Base-by-base conservation (phyloP, 2,113 vertebrate genomes). In the Clarias batrachus region DNA sequence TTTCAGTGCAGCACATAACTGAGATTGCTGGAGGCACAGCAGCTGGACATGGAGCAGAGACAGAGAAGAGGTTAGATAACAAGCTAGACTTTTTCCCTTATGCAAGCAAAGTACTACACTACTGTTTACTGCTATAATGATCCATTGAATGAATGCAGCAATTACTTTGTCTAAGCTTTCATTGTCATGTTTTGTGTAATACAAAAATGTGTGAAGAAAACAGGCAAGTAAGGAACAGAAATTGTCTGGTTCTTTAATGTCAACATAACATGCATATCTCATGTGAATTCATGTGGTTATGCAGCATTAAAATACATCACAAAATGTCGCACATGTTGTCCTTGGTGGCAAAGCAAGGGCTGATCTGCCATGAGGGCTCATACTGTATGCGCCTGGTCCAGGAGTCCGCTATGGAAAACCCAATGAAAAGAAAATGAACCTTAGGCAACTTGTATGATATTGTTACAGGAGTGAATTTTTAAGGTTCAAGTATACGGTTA, bases 1-100 rank as follows among this genome's bases (percentile, higher is more conserved):
- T 91, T 93, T 93, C 91, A 92, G 91, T 88, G 92, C 86, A 90
- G 91, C 81, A 88, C 90, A 87, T 92, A 91, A 86, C 92, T 91
- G 91, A 90, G 91, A 94, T 92, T 92, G 91, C 89, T 91, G 91
- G 91, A 92, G 91, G 90, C 90, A 79, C 77, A 87, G 89, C 89
- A 83, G 87, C 88, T 86, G 63, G 90, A 85, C 88, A 89, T 90
- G 90, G 87, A 92, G 87, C 87, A 78, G 82, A 83, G 41, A 87
- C 27, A 71, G 37, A 23, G 65, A 57, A 82, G 48, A 56, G 88
- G 87, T 82, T 85, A 82, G 70, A 86, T 27, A 23, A 76, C 85
- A 54, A 85, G 37, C 77, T 57, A 66, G 19, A 59, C 52, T 65
- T 81, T 17, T 30, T 74, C 27, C 57, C 27, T 54, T 19, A 63